These are phyloP conservation scores for Synanthedon tipuliformis DNA, from an alignment of 2,888 invertebrate genomes.

Conservation along the genomic window DNA sequence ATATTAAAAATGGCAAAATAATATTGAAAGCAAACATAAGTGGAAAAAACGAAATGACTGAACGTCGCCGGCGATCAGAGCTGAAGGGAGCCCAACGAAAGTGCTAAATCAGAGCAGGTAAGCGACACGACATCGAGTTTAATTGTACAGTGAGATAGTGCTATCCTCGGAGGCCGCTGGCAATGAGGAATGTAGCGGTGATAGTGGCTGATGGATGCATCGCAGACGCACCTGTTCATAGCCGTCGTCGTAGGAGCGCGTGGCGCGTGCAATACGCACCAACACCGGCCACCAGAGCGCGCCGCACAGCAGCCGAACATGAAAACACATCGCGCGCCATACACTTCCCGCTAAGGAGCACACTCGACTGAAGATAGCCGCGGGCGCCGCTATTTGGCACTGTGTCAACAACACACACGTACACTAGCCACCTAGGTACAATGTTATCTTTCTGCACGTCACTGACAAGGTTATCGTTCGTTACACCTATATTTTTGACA, in stretches of 20 bases:
- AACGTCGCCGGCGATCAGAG: constrained; percentile 25
- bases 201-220: constrained; percentile 30
- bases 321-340: constrained; percentile 67
- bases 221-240: constrained; percentile 63
- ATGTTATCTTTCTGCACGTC: constrained; percentile 49
- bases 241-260: constrained; percentile 57
- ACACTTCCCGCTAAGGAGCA: constrained; percentile 64
- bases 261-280: constrained; percentile 54
- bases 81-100: constrained; percentile 16
- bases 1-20: constrained; percentile 30
- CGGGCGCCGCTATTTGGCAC: constrained; percentile 59
- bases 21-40: constrained; percentile 43
- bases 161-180: not conserved
- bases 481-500: constrained; percentile 5
- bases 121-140: constrained; percentile 42
- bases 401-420: constrained; percentile 46
- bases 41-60: constrained; percentile 50
- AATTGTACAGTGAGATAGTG: constrained; percentile 25
- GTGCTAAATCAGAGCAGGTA: constrained; percentile 43
- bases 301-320: constrained; percentile 63
- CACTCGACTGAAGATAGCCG: constrained; percentile 63
- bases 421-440: constrained; percentile 16
- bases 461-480: constrained; percentile 32
- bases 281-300: constrained; percentile 66
- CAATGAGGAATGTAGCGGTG: not conserved